Conservation (phyloP, 2,113 vertebrate genomes). For the Sinocyclocheilus rhinocerous region DNA sequence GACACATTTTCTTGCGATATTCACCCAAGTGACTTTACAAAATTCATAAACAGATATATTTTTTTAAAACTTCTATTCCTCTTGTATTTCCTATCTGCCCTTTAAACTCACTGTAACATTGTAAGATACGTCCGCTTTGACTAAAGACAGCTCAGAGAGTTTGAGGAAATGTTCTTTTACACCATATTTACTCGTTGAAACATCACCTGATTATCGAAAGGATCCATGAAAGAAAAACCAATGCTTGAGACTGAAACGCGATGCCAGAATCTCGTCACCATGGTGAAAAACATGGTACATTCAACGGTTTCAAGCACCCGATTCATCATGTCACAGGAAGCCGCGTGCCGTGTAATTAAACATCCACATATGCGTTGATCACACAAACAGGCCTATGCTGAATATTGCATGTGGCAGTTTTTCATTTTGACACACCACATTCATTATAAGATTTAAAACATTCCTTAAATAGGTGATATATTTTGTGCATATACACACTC, state of each 20-base stretch:
- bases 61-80: background rate
- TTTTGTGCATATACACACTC: constrained; percentile 27
- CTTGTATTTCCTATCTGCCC: background rate
- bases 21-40: background rate
- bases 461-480: constrained; percentile 51
- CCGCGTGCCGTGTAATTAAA: constrained; percentile 42
- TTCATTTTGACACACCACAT: constrained; percentile 41
- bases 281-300: constrained; percentile 41
- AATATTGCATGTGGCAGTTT: constrained; percentile 37
- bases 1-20: background rate
- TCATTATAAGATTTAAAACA: constrained; percentile 36
- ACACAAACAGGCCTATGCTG: constrained; percentile 46
- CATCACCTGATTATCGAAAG: constrained; percentile 33
- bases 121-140: background rate
- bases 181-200: constrained; percentile 42
- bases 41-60: background rate
- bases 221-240: constrained; percentile 26
- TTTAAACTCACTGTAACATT: background rate
- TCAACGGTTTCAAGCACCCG: constrained; percentile 25
- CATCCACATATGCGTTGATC: constrained; percentile 30
- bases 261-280: constrained; percentile 31
- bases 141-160: background rate
- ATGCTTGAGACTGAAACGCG: constrained; percentile 24
- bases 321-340: constrained; percentile 25
- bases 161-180: background rate